Conservation (phyloP, 2,797 vertebrate genomes). For the Psittacula echo region DNA sequence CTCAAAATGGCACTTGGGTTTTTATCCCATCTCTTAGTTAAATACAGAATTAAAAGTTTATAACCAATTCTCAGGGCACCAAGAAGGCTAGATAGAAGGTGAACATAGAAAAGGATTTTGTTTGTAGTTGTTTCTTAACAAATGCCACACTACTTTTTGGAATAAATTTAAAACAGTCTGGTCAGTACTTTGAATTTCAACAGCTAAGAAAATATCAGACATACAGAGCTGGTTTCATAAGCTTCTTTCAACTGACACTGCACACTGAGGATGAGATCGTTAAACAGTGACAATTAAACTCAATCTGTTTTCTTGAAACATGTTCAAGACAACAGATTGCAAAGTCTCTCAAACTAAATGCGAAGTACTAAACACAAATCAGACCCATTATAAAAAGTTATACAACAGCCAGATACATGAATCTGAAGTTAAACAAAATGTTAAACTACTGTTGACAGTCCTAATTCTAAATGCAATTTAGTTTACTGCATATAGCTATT, state of each 20-base stretch:
- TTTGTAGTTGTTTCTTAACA: conserved; percentile 1
- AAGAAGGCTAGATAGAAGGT: neutral
- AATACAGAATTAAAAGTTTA: neutral
- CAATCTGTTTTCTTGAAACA: neutral
- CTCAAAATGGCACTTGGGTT: neutral
- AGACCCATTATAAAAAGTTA: neutral
- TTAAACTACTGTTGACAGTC: neutral
- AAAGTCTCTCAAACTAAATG: neutral
- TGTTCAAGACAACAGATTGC: neutral
- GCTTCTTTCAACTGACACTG: neutral
- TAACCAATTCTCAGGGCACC: neutral
- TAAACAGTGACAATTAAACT: neutral
- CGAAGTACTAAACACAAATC: neutral
- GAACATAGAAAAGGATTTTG: neutral
- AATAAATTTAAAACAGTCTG: neutral
- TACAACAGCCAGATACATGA: neutral
- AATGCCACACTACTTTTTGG: neutral
- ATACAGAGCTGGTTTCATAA: neutral
- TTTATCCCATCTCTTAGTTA: neutral
- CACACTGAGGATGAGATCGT: neutral
- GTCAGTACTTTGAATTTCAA: neutral
- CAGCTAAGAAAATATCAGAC: neutral
- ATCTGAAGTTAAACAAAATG: neutral
- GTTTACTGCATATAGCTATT: neutral
- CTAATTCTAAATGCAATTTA: neutral